Conservation (phyloP, 2,113 vertebrate genomes). For the Pollachius pollachius region DNA sequence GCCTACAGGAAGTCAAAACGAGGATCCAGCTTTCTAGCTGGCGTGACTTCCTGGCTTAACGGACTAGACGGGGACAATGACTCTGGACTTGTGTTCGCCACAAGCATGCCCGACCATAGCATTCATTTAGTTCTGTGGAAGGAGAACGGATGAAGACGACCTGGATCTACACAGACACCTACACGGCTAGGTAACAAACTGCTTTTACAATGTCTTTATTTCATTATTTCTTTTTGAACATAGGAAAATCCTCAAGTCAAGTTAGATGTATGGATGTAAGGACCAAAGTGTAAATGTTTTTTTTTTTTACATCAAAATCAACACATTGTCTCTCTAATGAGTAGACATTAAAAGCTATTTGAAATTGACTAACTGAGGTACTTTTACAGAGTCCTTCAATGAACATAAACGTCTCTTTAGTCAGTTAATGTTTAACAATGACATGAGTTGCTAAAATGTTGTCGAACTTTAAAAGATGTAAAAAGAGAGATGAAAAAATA, state of each 20-base stretch:
- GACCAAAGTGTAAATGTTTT: constrained; percentile 80
- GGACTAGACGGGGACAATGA: constrained; percentile 93
- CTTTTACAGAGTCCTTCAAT: neutral
- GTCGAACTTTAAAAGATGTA: too few relatives aligned
- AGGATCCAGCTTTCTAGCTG: constrained; percentile 95
- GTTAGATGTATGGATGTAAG: constrained; percentile 76
- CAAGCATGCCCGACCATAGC: constrained; percentile 99
- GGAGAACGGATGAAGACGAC: constrained; percentile 81
- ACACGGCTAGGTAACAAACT: constrained; percentile 23
- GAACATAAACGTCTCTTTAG: neutral
- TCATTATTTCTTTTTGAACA: neutral
- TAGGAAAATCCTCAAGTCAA: constrained; percentile 55
- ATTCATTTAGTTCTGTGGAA: constrained; percentile 99
- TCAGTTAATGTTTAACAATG: neutral
- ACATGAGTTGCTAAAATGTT: neutral
- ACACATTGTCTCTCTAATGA: neutral
- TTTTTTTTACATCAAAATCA: constrained; percentile 10
- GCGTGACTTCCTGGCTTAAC: constrained; percentile 91
- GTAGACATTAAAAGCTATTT: constrained; percentile 21
- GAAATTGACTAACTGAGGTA: neutral
- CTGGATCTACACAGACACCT: neutral
- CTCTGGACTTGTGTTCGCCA: constrained; percentile 93
- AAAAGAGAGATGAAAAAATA: neutral
- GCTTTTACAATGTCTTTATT: neutral
- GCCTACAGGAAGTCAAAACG: constrained; percentile 97